Conservation (phyloP, 2,888 invertebrate species). For the Pheosia gnoma region DNA sequence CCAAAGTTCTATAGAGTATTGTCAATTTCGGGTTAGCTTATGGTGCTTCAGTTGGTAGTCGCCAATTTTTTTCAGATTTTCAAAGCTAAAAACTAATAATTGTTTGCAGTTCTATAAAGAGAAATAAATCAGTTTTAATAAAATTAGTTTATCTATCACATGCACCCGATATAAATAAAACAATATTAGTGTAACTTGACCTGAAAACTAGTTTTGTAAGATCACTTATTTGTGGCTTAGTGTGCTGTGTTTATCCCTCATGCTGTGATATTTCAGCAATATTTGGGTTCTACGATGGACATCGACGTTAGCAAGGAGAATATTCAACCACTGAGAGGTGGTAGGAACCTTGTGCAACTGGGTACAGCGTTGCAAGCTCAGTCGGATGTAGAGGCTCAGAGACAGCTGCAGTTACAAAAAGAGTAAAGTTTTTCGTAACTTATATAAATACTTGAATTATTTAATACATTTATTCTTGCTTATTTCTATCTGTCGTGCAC, state of each 20-base stretch:
- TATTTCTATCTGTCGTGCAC: too few relatives aligned
- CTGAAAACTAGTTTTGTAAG: constrained; percentile 48
- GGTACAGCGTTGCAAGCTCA: constrained; percentile 92
- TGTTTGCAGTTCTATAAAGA: constrained; percentile 32
- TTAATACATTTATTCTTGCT: constrained; percentile 3
- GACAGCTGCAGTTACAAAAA: constrained; percentile 87
- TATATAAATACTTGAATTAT: constrained; percentile 11
- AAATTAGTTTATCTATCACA: constrained; percentile 33
- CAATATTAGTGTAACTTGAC: constrained; percentile 30
- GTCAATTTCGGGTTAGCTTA: constrained; percentile 74
- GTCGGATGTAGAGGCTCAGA: constrained; percentile 87
- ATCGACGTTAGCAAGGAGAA: constrained; percentile 95
- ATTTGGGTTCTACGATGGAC: constrained; percentile 85
- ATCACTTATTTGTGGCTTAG: constrained; percentile 66
- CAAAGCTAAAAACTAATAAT: constrained; percentile 54
- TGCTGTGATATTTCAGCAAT: constrained; percentile 69
- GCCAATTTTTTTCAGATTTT: constrained; percentile 71
- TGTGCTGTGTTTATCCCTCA: constrained; percentile 73
- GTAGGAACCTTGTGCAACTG: constrained; percentile 91
- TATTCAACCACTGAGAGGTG: constrained; percentile 95
- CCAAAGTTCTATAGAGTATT: constrained; percentile 61
- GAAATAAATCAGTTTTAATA: constrained; percentile 36
- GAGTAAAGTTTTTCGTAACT: constrained; percentile 80
- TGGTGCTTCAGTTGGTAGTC: constrained; percentile 77
- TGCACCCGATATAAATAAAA: constrained; percentile 32